Conservation (phyloP, 2,113 vertebrate species). For the Pipra filicauda region DNA sequence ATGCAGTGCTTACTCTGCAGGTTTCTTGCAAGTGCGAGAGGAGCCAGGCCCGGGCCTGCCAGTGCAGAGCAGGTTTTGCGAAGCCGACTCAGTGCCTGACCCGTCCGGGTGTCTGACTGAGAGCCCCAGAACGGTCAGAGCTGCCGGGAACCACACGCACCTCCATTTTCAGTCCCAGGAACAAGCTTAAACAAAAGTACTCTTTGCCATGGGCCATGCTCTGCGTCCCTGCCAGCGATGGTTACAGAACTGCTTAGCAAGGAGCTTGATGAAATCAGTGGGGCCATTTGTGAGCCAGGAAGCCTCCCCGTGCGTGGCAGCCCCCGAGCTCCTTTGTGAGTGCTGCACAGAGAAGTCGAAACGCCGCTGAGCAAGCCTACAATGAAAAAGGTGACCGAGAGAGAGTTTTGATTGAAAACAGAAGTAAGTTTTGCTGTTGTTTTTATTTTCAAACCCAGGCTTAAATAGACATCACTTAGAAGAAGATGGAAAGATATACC, state of each 20-base stretch:
- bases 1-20: neutral
- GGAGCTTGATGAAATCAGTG: neutral
- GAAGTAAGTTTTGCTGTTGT: neutral
- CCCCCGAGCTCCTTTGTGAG: neutral
- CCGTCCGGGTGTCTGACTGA: neutral
- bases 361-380: neutral
- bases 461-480: slow-evolving; percentile 6
- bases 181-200: neutral
- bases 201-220: neutral
- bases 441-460: neutral
- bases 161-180: neutral
- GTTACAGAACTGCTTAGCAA: neutral
- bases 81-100: neutral
- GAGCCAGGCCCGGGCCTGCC: neutral
- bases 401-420: neutral
- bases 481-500: neutral
- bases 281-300: neutral
- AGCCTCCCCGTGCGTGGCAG: neutral
- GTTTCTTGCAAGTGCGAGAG: neutral
- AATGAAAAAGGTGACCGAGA: neutral
- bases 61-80: accelerated
- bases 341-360: neutral
- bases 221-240: neutral
- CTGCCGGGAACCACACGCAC: neutral
- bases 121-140: neutral